Evolutionary conservation across 2,113 vertebrate species (phyloP), one percentile per base, ranked within the genome.

Genomic region (Cyanoderma ruficeps): DNA sequence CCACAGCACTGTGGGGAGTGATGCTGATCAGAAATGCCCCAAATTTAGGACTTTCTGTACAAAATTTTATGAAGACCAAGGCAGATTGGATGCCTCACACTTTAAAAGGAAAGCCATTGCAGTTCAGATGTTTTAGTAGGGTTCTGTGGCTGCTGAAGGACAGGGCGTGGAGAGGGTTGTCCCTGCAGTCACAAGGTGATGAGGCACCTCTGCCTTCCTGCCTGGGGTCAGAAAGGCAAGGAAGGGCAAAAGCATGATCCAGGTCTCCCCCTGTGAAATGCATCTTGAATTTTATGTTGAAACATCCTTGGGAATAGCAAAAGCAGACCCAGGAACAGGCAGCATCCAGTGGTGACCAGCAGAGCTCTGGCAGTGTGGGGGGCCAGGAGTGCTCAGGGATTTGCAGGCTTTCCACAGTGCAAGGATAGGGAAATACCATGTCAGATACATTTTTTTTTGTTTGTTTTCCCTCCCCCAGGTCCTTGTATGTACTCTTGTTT

Each of bases 1-100:
- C n/a, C 10, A 0, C 6, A 18, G 59, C 72, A 0, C 41, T 9
- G 10, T 8, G 27, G 27, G 27, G 44, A 82, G 15, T 2, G 6
- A 3, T 10, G 1, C 27, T 63, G 31, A 6, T 0, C 61, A 85
- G 37, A 63, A 91, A 59, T 0, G 1, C 31, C 16, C 42, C 79
- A 9, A 11, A 30, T 52, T n/a, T 10, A 37, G 65, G 33, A 35
- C 21, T 52, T 63, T 0, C 3, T 20, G 6, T 31, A 2, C 37
- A 30, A 53, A 22, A 24, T 74, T 41, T 20, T 67, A 35, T 31
- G 28, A n/a, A 79, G n/a, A 55, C 11, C 2, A 3, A 17, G 39
- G 61, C 30, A 59, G 60, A 76, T 41, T 17, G 41, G 39, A 18
- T 67, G 42, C 30, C 15, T 10, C 46, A 53, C 11, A 2, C 37